phyloP scores from a whole-genome alignment of 2,888 invertebrate genomes.

The Camponotus fellah region DNA sequence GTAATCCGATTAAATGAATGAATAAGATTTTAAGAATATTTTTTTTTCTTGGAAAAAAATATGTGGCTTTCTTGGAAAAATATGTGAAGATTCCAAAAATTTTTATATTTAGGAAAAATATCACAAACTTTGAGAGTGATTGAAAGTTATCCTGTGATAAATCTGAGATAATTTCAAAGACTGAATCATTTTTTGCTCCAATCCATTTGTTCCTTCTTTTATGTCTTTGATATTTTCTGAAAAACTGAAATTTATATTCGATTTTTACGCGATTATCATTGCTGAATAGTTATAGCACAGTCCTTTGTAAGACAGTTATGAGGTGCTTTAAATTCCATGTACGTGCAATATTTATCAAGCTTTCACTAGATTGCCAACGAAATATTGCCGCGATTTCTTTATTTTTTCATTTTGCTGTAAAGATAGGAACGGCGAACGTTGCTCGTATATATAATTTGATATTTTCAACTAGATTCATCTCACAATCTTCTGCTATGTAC shows the following conservation, averaged over 20 bases:
- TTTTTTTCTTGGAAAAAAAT: background rate
- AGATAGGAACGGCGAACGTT: background rate
- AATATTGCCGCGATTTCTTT: background rate
- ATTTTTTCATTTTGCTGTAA: constrained; percentile 24
- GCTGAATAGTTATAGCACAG: constrained; percentile 5
- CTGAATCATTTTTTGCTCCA: background rate
- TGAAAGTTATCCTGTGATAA: background rate
- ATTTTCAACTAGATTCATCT: background rate
- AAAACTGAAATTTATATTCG: constrained; percentile 54
- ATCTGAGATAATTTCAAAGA: background rate
- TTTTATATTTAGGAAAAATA: background rate
- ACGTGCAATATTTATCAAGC: background rate
- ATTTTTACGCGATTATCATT: constrained; percentile 43
- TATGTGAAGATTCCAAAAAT: background rate
- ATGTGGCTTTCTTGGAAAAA: too few relatives aligned
- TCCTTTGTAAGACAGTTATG: constrained; percentile 37
- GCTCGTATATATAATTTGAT: background rate
- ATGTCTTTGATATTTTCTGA: constrained; percentile 8
- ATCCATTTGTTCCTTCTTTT: background rate
- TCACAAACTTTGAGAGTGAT: background rate
- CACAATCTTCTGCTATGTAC: background rate
- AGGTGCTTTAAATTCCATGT: constrained; percentile 45
- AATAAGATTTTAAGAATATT: background rate
- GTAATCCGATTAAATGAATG: background rate
- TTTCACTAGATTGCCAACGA: constrained; percentile 49